Conservation (phyloP, 2,888 invertebrate genomes). For the Cantharis rustica region DNA sequence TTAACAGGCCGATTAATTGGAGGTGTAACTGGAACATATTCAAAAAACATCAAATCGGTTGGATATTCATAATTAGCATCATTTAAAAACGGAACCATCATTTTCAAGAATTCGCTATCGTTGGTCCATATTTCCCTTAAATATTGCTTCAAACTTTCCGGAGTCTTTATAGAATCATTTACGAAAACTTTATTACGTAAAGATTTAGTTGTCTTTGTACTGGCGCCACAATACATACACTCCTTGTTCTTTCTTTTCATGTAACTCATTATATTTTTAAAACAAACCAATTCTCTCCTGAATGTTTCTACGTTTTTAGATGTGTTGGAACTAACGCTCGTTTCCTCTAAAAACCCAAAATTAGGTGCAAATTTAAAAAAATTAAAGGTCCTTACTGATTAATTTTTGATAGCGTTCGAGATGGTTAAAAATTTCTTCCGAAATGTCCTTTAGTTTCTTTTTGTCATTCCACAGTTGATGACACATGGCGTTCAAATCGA, state of each 20-base stretch:
- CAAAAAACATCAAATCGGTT: conserved; percentile 86
- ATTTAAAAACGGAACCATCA: conserved; percentile 73
- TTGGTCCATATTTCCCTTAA: conserved; percentile 69
- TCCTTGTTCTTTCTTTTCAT: not conserved
- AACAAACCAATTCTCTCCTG: not conserved
- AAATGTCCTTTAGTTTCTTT: not conserved
- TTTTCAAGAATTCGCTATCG: conserved; percentile 70
- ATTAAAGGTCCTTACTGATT: not conserved
- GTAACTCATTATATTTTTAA: not conserved
- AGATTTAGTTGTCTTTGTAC: not conserved
- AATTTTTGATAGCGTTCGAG: not conserved
- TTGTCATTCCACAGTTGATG: not conserved
- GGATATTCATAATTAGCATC: conserved; percentile 61
- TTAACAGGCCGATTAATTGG: conserved; percentile 82
- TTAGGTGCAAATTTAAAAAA: not conserved
- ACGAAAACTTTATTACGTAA: not conserved
- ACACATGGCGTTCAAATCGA: conserved; percentile 60
- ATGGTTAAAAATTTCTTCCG: not conserved
- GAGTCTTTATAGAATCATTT: not conserved
- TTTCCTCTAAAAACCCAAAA: not conserved
- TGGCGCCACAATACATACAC: not conserved
- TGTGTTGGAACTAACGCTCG: not conserved
- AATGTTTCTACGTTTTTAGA: not conserved
- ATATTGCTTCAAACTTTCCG: conserved; percentile 32
- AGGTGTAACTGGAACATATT: conserved; percentile 84